A percentile compares a stretch with the other conserved stretches of the same genome.
Conservation (phyloP, 2,113 vertebrate genomes). For the Oreochromis tanganicae region DNA sequence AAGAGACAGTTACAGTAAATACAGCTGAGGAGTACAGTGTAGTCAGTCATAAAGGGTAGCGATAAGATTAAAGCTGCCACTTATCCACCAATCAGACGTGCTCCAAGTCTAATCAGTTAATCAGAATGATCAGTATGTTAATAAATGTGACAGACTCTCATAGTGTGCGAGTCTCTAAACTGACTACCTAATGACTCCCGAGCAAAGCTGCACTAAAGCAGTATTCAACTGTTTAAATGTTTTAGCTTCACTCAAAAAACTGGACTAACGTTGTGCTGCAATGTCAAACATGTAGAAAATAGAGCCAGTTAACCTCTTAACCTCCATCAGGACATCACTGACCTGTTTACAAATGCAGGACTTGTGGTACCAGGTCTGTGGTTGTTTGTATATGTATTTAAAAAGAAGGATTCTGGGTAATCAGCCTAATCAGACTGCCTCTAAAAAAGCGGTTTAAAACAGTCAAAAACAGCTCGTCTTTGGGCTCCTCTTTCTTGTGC, state of each 20-base stretch:
- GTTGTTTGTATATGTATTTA: background rate
- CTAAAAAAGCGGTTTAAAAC: background rate
- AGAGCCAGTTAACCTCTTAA: background rate
- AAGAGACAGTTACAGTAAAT: background rate
- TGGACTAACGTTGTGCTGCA: background rate
- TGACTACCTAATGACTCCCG: background rate
- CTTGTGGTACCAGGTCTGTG: background rate
- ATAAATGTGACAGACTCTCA: background rate
- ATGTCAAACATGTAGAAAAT: background rate
- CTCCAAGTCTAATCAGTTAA: background rate
- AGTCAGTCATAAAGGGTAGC: background rate
- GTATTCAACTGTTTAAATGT: background rate
- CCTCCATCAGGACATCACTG: background rate
- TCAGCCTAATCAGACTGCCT: background rate
- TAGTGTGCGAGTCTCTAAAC: background rate
- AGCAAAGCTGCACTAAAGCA: background rate
- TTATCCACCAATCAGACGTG: background rate
- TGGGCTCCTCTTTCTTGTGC: background rate
- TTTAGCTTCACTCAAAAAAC: background rate
- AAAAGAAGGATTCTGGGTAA: background rate
- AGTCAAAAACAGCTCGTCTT: background rate
- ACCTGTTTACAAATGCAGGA: background rate
- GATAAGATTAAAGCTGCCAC: background rate
- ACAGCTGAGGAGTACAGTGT: background rate
- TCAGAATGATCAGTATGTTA: background rate